Evolutionary conservation across 2,888 invertebrate species (phyloP).

Genomic region (Dryadula phaetusa): DNA sequence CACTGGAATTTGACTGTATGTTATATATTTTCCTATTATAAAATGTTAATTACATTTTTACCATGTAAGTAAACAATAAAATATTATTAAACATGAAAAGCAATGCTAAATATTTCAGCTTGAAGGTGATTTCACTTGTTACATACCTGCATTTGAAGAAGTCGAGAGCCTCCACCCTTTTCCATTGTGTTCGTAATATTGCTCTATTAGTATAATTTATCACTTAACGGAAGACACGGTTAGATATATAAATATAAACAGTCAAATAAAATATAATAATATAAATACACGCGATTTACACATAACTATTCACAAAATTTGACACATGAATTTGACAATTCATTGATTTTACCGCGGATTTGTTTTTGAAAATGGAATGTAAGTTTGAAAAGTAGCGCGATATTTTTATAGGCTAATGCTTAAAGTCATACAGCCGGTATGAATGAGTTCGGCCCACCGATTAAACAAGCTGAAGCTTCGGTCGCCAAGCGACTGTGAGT

Average conservation of each 20-base stretch:
- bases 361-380: conserved; percentile 49
- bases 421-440: conserved; percentile 41
- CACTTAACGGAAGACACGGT: conserved; percentile 57
- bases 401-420: conserved; percentile 39
- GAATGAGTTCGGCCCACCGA: conserved; percentile 58
- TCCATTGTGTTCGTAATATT: conserved; percentile 60
- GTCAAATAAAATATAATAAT: conserved; percentile 32
- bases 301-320: conserved; percentile 66
- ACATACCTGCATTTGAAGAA: conserved; percentile 77
- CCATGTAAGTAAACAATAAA: background rate
- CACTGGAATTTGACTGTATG: too few species aligned
- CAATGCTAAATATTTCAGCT: background rate
- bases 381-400: conserved; percentile 20
- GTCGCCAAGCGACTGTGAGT: conserved; percentile 49
- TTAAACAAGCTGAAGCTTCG: conserved; percentile 71
- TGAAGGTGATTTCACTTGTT: conserved; percentile 41
- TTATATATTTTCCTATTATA: too few species aligned
- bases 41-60: background rate
- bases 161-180: conserved; percentile 70
- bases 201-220: conserved; percentile 40
- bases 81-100: background rate
- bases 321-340: conserved; percentile 57
- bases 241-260: conserved; percentile 47
- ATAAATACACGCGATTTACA: conserved; percentile 62
- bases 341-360: conserved; percentile 51